A percentile compares a stretch with the other conserved stretches of the same genome.
Evolutionary conservation across 2,797 vertebrate species (phyloP).

Genomic region (Harpagifer antarcticus): DNA sequence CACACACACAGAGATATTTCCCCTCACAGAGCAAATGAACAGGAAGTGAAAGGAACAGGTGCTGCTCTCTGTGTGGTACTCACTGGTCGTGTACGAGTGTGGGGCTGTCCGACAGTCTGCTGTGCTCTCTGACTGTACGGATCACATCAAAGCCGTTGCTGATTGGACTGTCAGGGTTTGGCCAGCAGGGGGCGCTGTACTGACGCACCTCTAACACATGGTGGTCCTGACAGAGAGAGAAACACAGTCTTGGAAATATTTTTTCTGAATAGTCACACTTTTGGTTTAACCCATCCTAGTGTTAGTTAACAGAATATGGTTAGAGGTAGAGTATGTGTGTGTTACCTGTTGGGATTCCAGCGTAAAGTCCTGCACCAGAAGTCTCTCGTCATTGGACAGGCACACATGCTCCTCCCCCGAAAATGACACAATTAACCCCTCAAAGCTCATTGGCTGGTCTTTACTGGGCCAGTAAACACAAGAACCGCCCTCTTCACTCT

Average conservation of each 20-base stretch:
- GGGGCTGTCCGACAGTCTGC: constrained; percentile 86
- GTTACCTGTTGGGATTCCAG: constrained; percentile 92
- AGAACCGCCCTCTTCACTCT: constrained; percentile 82
- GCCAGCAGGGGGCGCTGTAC: constrained; percentile 93
- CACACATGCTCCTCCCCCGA: constrained; percentile 89
- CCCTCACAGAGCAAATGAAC: too few relatives aligned
- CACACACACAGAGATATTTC: neutral
- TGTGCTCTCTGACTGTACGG: constrained; percentile 90
- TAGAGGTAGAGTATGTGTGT: neutral
- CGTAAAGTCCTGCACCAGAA: constrained; percentile 92
- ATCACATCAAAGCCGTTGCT: constrained; percentile 96
- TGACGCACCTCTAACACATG: constrained; percentile 92
- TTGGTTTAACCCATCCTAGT: too few relatives aligned
- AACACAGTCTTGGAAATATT: neutral
- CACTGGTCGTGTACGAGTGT: constrained; percentile 94
- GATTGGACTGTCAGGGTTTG: constrained; percentile 96
- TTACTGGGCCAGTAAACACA: constrained; percentile 93
- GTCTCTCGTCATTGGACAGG: constrained; percentile 91
- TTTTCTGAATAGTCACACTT: too few relatives aligned
- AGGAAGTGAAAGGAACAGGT: too few relatives aligned
- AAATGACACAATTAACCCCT: constrained; percentile 91
- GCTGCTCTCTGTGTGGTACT: constrained; percentile 57
- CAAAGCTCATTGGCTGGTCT: constrained; percentile 93
- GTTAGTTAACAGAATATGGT: too few relatives aligned
- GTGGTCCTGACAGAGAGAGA: constrained; percentile 84